Evolutionary conservation across 2,113 vertebrate genomes (phyloP), one percentile per base, ranked within the genome.

Genomic region (Ciconia boyciana): DNA sequence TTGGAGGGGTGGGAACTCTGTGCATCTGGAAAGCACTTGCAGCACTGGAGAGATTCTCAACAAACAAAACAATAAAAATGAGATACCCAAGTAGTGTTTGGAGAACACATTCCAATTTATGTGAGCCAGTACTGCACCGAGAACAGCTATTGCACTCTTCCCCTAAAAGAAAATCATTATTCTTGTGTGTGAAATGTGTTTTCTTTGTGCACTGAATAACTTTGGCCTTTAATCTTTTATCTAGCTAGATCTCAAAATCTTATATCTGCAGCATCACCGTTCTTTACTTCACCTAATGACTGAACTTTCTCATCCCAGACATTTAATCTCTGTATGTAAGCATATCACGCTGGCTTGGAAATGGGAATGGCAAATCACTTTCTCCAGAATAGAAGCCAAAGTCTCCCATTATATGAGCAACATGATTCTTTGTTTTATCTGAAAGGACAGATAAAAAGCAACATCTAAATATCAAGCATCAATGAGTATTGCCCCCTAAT

Each of bases 391-490:
- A 51, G 32, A 85, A 94, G 32, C 18, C 74, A 48, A 86, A 74
- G 13, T 70, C 21, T 91, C 28, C 22, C 49, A 44, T 71, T 65
- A 65, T 44, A 34, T 16, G 3, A 89, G 29, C 19, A 70, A 70
- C 16, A 16, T 4, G 13, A 26, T 49, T 71, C 48, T 70, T 49
- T 68, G 14, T 61, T 87, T 92, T 51, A 84, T 88, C 77, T 93
- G 86, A 96, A 87, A 66, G 61, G 76, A 84, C 58, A 94, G 60
- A 83, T 48, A 81, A n/a, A 95, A 90, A 79, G 8, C 46, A 90
- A 94, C 52, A 81, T 44, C 78, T 92, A 58, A 93, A 82, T 51
- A 91, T n/a, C 46, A 72, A 39, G 6, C 8, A 68, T 26, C 17
- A 48, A 55, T 76, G 29, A 75, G 69, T 61, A 60, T n/a, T 79